Base-by-base conservation (phyloP, 2,797 vertebrate genomes). In the Notolabrus celidotus region DNA sequence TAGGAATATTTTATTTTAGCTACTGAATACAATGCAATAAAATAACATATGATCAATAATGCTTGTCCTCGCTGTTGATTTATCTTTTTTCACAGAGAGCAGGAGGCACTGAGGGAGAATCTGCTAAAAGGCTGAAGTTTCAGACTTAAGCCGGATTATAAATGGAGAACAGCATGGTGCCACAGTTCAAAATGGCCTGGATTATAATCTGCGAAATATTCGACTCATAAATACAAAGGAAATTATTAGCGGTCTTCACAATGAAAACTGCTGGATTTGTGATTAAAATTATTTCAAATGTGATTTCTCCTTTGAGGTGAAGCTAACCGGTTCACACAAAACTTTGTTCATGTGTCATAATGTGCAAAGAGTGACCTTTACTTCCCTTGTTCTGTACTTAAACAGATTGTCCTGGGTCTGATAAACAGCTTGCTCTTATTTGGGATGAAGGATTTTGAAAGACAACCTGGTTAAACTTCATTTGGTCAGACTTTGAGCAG, bases 21-120 rank as follows among this genome's bases (percentile, higher is more conserved):
- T 83, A 86, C 85, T 78, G 79, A 88, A 88, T 88, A 86, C 80
- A 87, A 89, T 91, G 89, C 91, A 93, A 93, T 93, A 92, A 93
- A 92, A 87, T 63, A 80, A 74, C 69, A 85, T 71, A 82, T 79
- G 77, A 56, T 88, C 63, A 84, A 59, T 38, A 41, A 76, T 57
- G 63, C 58, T 82, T 10, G 10, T 55, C 47, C 33, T 17, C 67
- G 25, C 56, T 71, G 56, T 62, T 63, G 66, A 39, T 82, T 88
- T 86, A 22, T 80, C 81, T 80, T 63, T 22, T 46, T 46, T 43
- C 34, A 16, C 22, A 33, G 55, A 77, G 59, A 70, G 83, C 27
- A 31, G 54, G 43, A 57, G 49, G 38, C 25, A 51, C 41, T 38
- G 41, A 54, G 45, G 36, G 69, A 72, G 47, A 70, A 77, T 71